Percentiles rank a stretch among this genome's conserved stretches.
Conservation (phyloP, 2,113 vertebrate species). For the Rhegmatorhina hoffmannsi region DNA sequence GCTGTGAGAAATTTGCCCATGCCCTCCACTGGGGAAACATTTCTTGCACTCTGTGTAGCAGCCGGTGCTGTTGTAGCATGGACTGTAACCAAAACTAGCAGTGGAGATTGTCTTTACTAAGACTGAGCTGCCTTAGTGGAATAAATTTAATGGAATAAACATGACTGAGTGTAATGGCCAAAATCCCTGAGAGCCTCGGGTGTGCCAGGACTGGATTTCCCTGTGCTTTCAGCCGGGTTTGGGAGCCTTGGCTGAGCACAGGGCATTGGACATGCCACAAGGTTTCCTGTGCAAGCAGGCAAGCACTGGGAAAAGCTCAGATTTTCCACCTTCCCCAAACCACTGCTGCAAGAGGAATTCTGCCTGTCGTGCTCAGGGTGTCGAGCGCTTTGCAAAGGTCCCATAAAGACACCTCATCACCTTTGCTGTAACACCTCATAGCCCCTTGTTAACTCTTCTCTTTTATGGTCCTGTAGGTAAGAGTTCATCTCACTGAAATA, state of each 20-base stretch:
- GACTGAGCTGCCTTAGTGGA: not conserved
- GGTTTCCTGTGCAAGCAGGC: not conserved
- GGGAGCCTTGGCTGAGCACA: not conserved
- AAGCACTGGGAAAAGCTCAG: not conserved
- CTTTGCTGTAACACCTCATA: slow-evolving; percentile 4
- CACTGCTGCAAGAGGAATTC: not conserved
- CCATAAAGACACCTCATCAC: slow-evolving; percentile 29
- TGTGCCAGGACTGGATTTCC: not conserved
- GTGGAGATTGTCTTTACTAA: not conserved
- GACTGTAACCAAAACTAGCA: not conserved
- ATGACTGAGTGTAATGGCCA: not conserved
- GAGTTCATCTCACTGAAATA: not conserved
- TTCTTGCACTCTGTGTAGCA: not conserved
- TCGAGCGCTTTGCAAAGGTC: not conserved
- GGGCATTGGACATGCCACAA: not conserved
- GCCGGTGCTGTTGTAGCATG: not conserved
- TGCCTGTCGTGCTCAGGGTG: not conserved
- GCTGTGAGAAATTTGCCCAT: not conserved
- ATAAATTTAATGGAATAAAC: not conserved
- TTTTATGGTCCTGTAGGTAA: slow-evolving; percentile 3
- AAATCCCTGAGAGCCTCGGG: not conserved
- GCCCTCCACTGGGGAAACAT: not conserved
- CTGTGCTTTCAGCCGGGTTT: fast-evolving
- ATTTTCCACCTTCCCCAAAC: not conserved
- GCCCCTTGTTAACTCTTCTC: not conserved